These are phyloP conservation scores for Agrotis puta DNA, from an alignment of 2,888 invertebrate species.

Conservation along the genomic window DNA sequence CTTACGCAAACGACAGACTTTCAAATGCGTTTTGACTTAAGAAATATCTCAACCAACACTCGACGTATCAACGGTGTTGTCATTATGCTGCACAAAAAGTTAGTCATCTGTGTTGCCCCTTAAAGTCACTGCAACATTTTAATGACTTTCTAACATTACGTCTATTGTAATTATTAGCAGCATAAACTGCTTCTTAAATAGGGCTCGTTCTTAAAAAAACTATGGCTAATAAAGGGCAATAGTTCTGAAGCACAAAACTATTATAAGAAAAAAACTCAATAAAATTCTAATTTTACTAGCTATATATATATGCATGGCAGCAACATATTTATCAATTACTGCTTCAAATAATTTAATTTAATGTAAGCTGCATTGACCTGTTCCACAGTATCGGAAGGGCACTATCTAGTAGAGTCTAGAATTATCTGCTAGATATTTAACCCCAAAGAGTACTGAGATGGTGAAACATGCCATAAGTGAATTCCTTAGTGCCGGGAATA, in stretches of 20 bases:
- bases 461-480: conserved; percentile 21
- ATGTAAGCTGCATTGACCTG: conserved; percentile 9
- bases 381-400: conserved; percentile 19
- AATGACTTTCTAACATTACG: not conserved
- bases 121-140: not conserved
- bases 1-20: conserved; percentile 15
- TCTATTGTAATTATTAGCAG: not conserved
- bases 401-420: not conserved
- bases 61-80: not conserved
- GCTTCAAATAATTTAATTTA: not conserved
- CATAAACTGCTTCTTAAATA: not conserved
- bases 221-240: conserved; percentile 5
- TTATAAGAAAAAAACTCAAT: not conserved
- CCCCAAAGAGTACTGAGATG: not conserved
- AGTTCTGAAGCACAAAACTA: not conserved
- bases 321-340: not conserved
- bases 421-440: not conserved
- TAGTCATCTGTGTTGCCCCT: not conserved
- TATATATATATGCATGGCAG: not conserved
- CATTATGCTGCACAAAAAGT: not conserved
- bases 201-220: conserved; percentile 3
- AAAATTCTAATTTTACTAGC: conserved; percentile 3
- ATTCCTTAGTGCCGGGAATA: conserved; percentile 22
- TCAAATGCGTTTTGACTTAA: not conserved
- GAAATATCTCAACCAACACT: not conserved